These are phyloP conservation scores for Megalops cyprinoides DNA, from an alignment of 2,797 vertebrate species.

Conservation along the genomic window DNA sequence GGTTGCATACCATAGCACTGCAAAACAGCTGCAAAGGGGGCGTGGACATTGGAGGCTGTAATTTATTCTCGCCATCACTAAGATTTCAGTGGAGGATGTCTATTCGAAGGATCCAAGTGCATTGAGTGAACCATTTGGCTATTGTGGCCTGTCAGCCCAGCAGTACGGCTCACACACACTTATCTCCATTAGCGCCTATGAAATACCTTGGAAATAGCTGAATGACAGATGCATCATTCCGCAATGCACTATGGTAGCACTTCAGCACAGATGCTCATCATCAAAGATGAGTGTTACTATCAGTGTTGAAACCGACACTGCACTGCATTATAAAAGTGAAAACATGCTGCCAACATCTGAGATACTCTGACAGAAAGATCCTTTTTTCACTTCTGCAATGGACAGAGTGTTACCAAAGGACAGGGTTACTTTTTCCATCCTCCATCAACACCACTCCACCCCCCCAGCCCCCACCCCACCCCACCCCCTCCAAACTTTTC, in stretches of 20 bases:
- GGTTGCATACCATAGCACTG: slow-evolving; percentile 43
- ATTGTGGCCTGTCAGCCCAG: neutral
- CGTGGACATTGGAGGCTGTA: slow-evolving; percentile 26
- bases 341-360: neutral
- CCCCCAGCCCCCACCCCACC: neutral
- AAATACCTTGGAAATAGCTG: neutral
- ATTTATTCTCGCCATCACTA: slow-evolving; percentile 20
- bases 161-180: neutral
- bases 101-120: neutral
- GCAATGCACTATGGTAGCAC: neutral
- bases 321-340: neutral
- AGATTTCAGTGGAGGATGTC: neutral
- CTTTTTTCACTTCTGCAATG: neutral
- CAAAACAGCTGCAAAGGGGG: slow-evolving; percentile 33
- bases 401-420: slow-evolving; percentile 9
- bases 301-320: neutral
- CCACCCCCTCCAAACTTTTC: neutral
- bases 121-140: neutral
- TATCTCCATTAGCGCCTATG: neutral
- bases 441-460: neutral
- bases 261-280: neutral
- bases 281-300: neutral
- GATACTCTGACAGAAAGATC: slow-evolving; percentile 9
- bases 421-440: slow-evolving; percentile 30
- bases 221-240: neutral